Percentiles rank a stretch among this genome's conserved stretches.
phyloP scores from a whole-genome alignment of 2,888 invertebrate species.

The Himalopsyche japonica region DNA sequence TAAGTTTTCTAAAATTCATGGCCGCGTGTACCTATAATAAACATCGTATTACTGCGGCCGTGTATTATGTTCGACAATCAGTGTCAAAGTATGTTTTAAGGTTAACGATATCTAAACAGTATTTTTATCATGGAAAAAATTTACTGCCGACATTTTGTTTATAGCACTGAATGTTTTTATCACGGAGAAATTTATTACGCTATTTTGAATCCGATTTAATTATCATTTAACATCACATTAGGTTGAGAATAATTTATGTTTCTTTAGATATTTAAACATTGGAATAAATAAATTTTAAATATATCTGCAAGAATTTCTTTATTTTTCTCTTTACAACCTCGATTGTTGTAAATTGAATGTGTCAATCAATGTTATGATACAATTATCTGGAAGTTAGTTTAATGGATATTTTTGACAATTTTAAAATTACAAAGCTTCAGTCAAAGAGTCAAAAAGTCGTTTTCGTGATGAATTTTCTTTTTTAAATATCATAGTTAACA shows the following conservation, averaged over 20 bases:
- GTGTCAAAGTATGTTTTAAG: not conserved
- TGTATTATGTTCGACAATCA: not conserved
- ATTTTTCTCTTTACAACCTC: too few species aligned
- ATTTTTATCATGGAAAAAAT: not conserved
- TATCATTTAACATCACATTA: not conserved
- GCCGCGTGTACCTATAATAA: not conserved
- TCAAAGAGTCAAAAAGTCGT: too few species aligned
- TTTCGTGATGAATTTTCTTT: too few species aligned
- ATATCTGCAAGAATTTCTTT: too few species aligned
- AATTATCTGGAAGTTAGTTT: too few species aligned
- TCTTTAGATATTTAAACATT: too few species aligned
- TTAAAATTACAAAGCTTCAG: too few species aligned
- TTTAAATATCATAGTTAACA: too few species aligned
- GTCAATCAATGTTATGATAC: too few species aligned
- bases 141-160: not conserved
- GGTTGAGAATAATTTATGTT: not conserved
- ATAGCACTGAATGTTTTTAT: not conserved
- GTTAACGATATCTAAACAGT: not conserved
- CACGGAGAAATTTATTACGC: not conserved
- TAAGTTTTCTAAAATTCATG: not conserved
- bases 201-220: not conserved
- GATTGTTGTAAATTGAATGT: too few species aligned
- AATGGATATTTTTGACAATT: too few species aligned
- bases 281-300: too few species aligned
- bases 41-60: not conserved